phyloP scores from a whole-genome alignment of 2,113 vertebrate genomes.

The Ahaetulla prasina region DNA sequence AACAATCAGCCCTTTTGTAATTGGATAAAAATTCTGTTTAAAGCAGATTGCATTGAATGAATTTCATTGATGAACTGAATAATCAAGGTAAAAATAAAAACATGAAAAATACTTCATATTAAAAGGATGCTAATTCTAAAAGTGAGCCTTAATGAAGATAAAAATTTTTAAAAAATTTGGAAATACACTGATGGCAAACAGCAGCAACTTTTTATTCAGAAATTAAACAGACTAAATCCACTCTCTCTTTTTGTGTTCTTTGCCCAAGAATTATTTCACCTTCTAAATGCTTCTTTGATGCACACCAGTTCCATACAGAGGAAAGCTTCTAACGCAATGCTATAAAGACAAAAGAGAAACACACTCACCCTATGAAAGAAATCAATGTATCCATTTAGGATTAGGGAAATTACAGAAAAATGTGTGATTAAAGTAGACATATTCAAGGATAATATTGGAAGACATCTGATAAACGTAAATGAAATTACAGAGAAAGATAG shows the following conservation, averaged over 20 bases:
- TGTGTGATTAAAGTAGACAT: neutral
- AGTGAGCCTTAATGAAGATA: neutral
- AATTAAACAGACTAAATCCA: neutral
- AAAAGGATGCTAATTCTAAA: neutral
- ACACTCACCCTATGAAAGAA: neutral
- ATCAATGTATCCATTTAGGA: neutral
- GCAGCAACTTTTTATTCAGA: neutral
- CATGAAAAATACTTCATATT: neutral
- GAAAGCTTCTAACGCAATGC: neutral
- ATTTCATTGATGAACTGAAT: neutral
- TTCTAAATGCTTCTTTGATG: neutral
- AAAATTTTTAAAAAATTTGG: neutral
- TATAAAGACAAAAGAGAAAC: neutral
- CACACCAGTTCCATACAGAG: neutral
- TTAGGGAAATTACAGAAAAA: neutral
- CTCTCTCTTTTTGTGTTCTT: neutral
- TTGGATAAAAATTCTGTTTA: neutral
- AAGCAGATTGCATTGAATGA: neutral
- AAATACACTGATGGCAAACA: neutral
- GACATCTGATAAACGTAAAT: neutral
- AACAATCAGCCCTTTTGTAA: neutral
- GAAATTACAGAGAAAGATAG: neutral
- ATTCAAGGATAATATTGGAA: neutral
- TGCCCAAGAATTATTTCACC: neutral
- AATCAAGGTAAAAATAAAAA: neutral